A percentile compares a stretch with the other conserved stretches of the same genome.
These are phyloP conservation scores for Eubasilissa splendida DNA, from an alignment of 2,888 invertebrate genomes.

Conservation along the genomic window DNA sequence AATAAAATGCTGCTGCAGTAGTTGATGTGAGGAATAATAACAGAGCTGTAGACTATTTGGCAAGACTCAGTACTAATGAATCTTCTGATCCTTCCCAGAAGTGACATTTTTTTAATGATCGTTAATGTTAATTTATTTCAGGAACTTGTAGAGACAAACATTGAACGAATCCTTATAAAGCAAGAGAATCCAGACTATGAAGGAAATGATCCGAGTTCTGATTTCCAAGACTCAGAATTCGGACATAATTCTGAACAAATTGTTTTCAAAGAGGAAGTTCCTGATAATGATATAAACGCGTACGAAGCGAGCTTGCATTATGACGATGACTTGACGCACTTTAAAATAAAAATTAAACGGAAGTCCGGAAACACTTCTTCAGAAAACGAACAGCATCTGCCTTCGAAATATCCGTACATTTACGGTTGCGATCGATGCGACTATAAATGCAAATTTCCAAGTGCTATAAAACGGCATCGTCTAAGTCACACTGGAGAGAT, in stretches of 20 bases:
- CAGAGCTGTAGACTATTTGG: too few species aligned
- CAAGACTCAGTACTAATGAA: too few species aligned
- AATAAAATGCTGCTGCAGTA: too few species aligned
- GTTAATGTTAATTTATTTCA: too few species aligned
- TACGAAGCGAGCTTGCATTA: neutral
- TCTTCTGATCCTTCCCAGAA: too few species aligned
- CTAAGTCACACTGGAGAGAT: constrained; percentile 54
- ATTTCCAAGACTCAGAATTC: neutral
- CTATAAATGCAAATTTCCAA: constrained; percentile 62
- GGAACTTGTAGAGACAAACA: too few species aligned
- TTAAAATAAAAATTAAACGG: constrained; percentile 1
- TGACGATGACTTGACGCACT: neutral
- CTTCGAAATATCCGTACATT: neutral
- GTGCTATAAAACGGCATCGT: constrained; percentile 53
- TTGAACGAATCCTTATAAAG: constrained; percentile 5
- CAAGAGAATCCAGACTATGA: neutral
- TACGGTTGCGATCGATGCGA: constrained; percentile 34
- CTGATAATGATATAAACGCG: constrained; percentile 18
- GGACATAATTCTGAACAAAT: neutral
- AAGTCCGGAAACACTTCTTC: neutral
- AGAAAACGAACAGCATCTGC: constrained; percentile 3
- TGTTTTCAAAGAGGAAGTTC: constrained; percentile 24
- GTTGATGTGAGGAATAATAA: too few species aligned
- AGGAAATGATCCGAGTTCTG: neutral
- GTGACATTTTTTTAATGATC: too few species aligned